Conservation (phyloP, 2,797 vertebrate genomes). For the Neosalanx taihuensis region DNA sequence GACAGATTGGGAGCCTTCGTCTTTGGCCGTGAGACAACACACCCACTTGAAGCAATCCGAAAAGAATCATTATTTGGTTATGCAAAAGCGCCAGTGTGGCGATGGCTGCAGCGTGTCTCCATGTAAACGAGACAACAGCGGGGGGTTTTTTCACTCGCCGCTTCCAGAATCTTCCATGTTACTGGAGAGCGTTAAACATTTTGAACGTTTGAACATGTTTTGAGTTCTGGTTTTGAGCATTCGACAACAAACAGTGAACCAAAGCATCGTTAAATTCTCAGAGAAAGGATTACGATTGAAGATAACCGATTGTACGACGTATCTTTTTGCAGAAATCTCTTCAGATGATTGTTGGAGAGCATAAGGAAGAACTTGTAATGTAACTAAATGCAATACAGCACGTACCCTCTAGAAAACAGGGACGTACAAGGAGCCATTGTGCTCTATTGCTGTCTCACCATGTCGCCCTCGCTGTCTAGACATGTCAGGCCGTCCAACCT, state of each 20-base stretch:
- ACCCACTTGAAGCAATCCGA: constrained; percentile 3
- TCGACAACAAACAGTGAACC: background rate
- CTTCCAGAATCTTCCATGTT: background rate
- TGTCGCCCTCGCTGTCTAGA: constrained; percentile 25
- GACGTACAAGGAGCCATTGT: constrained; percentile 21
- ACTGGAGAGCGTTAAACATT: background rate
- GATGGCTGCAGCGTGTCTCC: constrained; percentile 1
- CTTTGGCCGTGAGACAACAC: constrained; percentile 11
- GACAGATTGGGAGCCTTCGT: constrained; percentile 3
- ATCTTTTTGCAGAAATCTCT: background rate
- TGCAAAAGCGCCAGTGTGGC: constrained; percentile 10
- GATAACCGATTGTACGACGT: background rate
- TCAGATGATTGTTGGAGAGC: background rate
- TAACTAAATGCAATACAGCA: background rate
- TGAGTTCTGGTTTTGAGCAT: background rate
- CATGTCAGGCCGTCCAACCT: constrained; percentile 37
- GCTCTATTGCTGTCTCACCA: constrained; percentile 39
- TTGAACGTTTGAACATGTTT: no score
- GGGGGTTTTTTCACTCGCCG: background rate
- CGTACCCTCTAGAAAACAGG: constrained; percentile 23
- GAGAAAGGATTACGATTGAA: background rate
- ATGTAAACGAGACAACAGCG: background rate
- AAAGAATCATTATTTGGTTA: constrained; percentile 15
- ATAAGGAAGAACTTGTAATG: background rate
- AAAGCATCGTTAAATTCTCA: background rate